These are phyloP conservation scores for Xestia sexstrigata DNA, from an alignment of 2,888 invertebrate genomes.

Conservation along the genomic window DNA sequence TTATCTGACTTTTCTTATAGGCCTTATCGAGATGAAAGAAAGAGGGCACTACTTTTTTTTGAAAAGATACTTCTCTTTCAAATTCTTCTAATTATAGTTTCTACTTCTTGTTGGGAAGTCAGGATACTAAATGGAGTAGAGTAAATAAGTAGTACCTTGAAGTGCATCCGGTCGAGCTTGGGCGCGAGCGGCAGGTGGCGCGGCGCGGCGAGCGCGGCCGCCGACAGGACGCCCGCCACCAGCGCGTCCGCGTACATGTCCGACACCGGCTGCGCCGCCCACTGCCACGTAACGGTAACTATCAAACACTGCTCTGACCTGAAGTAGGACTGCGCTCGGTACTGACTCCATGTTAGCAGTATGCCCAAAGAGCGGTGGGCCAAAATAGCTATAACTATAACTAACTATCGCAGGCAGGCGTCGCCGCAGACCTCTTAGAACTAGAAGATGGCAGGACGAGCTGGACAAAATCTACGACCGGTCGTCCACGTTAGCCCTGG, in stretches of 20 bases:
- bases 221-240: slow-evolving; percentile 96
- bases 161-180: slow-evolving; percentile 97
- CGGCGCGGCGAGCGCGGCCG: slow-evolving; percentile 82
- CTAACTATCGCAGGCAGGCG: too few relatives aligned
- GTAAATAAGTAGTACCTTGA: slow-evolving; percentile 91
- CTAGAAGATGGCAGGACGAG: too few relatives aligned
- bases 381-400: too few relatives aligned
- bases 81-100: not conserved
- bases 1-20: not conserved
- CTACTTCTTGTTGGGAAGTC: not conserved
- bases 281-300: slow-evolving; percentile 85
- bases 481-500: too few relatives aligned
- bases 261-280: slow-evolving; percentile 98
- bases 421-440: too few relatives aligned
- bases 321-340: too few relatives aligned
- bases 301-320: too few relatives aligned
- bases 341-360: too few relatives aligned
- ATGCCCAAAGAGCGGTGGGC: too few relatives aligned
- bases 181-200: slow-evolving; percentile 73
- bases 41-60: not conserved
- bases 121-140: not conserved
- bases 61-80: too few relatives aligned
- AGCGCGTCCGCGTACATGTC: slow-evolving; percentile 99
- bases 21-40: not conserved
- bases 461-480: too few relatives aligned